phyloP scores from a whole-genome alignment of 2,797 vertebrate genomes.

The Delichon dasypus region DNA sequence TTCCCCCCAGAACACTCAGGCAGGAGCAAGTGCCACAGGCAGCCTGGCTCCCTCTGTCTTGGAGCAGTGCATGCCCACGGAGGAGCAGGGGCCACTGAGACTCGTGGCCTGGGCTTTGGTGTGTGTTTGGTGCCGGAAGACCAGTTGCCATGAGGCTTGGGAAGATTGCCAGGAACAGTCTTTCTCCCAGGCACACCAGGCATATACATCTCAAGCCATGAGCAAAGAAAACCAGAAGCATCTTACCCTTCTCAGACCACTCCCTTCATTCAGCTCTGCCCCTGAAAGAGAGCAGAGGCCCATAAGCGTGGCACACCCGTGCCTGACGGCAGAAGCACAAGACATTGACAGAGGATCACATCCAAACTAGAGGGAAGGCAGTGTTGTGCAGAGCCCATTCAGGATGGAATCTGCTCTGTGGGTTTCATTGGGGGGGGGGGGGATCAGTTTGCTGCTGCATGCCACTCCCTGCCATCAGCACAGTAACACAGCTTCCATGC shows the following conservation, averaged over 20 bases:
- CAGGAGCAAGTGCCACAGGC: neutral
- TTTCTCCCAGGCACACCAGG: neutral
- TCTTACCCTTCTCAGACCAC: slow-evolving; percentile 30
- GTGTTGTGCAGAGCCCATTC: neutral
- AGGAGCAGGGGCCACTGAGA: neutral
- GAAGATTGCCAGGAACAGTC: neutral
- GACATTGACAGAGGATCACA: neutral
- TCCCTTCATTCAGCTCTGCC: neutral
- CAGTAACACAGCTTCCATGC: neutral
- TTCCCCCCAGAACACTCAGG: neutral
- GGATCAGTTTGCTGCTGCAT: neutral
- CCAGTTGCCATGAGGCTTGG: neutral
- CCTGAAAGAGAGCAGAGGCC: slow-evolving; percentile 40
- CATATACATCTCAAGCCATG: neutral
- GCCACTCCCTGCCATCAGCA: neutral
- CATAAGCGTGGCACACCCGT: rapidly evolving
- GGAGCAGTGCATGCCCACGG: rapidly evolving
- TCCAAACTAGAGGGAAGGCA: neutral
- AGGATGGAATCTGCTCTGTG: neutral
- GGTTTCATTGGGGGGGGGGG: neutral
- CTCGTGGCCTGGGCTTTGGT: neutral
- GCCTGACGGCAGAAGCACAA: rapidly evolving
- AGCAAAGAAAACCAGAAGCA: neutral
- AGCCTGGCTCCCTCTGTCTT: neutral
- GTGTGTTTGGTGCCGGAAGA: neutral